Percentiles rank a stretch among this genome's conserved stretches.
phyloP scores from a whole-genome alignment of 2,113 vertebrate species.

The Aix galericulata region DNA sequence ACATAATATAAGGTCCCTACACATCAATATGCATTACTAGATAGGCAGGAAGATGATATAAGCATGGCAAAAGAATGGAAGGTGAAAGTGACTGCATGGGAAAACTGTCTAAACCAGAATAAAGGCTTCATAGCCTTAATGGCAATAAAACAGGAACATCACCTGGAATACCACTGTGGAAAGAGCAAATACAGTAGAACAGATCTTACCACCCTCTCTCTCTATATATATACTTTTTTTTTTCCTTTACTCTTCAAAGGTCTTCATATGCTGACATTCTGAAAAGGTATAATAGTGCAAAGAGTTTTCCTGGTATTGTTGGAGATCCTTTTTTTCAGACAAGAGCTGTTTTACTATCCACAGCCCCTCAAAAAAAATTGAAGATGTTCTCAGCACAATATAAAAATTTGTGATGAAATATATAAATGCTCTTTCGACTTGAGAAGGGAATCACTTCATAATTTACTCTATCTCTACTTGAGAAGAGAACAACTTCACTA shows the following conservation, averaged over 20 bases:
- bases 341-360: background rate
- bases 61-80: background rate
- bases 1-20: background rate
- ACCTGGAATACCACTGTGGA: background rate
- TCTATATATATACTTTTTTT: background rate
- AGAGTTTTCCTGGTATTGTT: background rate
- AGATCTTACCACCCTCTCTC: background rate
- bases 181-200: background rate
- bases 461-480: slow-evolving; percentile 37
- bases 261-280: background rate
- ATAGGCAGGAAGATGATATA: background rate
- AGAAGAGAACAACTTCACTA: slow-evolving; percentile 23
- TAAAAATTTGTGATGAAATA: slow-evolving; percentile 42
- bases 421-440: slow-evolving; percentile 50
- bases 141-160: background rate
- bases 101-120: background rate
- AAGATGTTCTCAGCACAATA: slow-evolving; percentile 13
- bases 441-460: slow-evolving; percentile 36
- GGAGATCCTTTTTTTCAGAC: background rate
- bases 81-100: background rate
- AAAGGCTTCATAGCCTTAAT: background rate
- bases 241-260: background rate
- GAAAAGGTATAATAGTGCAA: background rate
- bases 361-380: background rate
- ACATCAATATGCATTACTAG: background rate